Percentiles rank a stretch among this genome's conserved stretches.
phyloP scores from a whole-genome alignment of 2,888 invertebrate genomes.

The Sturmia bella region DNA sequence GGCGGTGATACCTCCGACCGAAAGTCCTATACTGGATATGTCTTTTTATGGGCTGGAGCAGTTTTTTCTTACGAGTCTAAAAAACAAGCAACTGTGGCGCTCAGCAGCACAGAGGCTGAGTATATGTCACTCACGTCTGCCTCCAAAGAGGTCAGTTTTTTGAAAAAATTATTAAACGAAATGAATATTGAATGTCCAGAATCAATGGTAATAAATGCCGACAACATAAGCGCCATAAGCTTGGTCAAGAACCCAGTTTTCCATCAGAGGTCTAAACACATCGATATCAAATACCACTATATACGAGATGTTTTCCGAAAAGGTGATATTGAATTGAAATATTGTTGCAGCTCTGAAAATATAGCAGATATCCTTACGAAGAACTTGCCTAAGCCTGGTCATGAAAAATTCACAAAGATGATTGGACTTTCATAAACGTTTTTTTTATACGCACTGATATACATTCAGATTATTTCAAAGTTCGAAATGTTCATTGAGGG shows the following conservation, averaged over 20 bases:
- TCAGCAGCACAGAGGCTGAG: conserved; percentile 63
- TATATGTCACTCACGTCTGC: conserved; percentile 23
- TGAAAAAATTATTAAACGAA: conserved; percentile 8
- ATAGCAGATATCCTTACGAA: background rate
- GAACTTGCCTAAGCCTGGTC: background rate
- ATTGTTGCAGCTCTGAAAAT: background rate
- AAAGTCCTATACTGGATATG: conserved; percentile 68
- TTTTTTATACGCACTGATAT: too few relatives aligned
- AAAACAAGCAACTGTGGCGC: conserved; percentile 62
- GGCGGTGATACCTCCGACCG: conserved; percentile 62
- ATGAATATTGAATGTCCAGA: background rate
- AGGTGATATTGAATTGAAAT: background rate
- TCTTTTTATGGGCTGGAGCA: conserved; percentile 58
- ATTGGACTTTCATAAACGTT: too few relatives aligned
- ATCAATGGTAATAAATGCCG: too few relatives aligned
- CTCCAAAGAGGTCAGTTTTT: conserved; percentile 9
- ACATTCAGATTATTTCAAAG: too few relatives aligned
- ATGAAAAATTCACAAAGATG: background rate
- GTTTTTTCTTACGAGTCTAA: conserved; percentile 62
- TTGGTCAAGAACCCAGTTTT: background rate
- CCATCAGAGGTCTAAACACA: background rate
- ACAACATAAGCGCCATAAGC: background rate
- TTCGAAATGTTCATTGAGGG: too few relatives aligned
- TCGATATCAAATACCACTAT: background rate
- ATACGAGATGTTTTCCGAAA: conserved; percentile 3